phyloP scores from a whole-genome alignment of 1,140 invertebrate species.

The Thaumetopoea pityocampa region DNA sequence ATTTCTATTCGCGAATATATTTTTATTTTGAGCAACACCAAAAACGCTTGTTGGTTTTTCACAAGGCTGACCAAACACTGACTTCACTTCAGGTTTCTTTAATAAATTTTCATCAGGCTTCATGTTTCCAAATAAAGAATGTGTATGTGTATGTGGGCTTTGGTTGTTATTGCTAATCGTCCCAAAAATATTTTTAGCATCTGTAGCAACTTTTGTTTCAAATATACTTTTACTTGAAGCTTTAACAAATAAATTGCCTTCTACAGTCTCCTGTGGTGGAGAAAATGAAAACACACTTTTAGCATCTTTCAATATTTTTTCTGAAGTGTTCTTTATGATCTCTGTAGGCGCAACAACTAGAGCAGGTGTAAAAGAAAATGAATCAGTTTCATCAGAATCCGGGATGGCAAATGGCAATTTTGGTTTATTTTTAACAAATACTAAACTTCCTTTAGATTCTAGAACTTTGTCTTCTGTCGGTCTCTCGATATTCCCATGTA shows the following conservation, averaged over 20 bases:
- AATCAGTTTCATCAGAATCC: constrained; percentile 18
- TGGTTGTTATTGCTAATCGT: constrained; percentile 5
- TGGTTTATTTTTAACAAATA: no score
- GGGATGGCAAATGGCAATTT: constrained; percentile 15
- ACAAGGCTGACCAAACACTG: constrained; percentile 31
- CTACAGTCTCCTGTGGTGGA: constrained; percentile 43
- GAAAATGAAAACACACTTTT: constrained; percentile 60
- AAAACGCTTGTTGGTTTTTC: constrained; percentile 4
- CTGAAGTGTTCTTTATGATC: constrained; percentile 41
- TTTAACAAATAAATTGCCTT: constrained; percentile 18
- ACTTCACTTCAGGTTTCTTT: constrained; percentile 26
- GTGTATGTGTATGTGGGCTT: constrained; percentile 13
- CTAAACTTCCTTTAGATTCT: no score
- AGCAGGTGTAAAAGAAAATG: constrained; percentile 55
- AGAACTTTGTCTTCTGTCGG: constrained; percentile 26
- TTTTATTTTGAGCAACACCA: constrained; percentile 8
- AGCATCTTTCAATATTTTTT: constrained; percentile 40
- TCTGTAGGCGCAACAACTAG: constrained; percentile 45
- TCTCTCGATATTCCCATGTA: constrained; percentile 35
- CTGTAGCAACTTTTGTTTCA: constrained; percentile 7
- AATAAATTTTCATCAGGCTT: constrained; percentile 24
- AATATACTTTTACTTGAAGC: constrained; percentile 14
- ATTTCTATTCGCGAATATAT: constrained; percentile 14
- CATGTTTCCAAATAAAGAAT: constrained; percentile 15
- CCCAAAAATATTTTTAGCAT: constrained; percentile 14